These are phyloP conservation scores for Argyresthia albistria DNA, from an alignment of 2,888 invertebrate genomes.

Conservation along the genomic window DNA sequence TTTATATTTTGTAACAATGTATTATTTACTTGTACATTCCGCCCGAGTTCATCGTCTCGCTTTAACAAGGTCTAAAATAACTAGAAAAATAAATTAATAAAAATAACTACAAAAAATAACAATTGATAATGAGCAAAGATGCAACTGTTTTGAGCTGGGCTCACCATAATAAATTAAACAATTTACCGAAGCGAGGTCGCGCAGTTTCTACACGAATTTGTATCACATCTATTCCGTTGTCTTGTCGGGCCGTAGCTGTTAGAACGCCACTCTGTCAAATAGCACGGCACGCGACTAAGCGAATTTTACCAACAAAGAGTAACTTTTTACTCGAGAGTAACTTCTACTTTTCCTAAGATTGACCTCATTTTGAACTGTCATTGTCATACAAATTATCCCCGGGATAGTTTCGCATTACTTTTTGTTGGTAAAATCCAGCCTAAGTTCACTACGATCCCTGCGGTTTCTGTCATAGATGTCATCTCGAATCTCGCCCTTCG, in stretches of 20 bases:
- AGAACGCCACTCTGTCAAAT: too few relatives aligned
- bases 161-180: slow-evolving; percentile 37
- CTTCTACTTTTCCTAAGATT: too few relatives aligned
- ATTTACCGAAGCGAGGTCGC: slow-evolving; percentile 56
- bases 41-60: background rate
- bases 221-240: slow-evolving; percentile 37
- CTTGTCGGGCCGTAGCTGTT: too few relatives aligned
- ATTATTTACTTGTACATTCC: background rate
- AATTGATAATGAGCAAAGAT: slow-evolving; percentile 49
- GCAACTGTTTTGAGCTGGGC: slow-evolving; percentile 58
- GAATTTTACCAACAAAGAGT: too few relatives aligned
- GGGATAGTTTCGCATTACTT: too few relatives aligned
- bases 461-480: slow-evolving; percentile 14
- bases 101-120: slow-evolving; percentile 35
- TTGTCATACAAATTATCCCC: too few relatives aligned
- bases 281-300: too few relatives aligned
- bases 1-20: slow-evolving; percentile 11
- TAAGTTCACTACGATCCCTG: too few relatives aligned
- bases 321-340: too few relatives aligned
- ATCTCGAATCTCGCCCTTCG: slow-evolving; percentile 27
- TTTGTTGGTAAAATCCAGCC: too few relatives aligned
- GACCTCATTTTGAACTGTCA: too few relatives aligned
- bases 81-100: slow-evolving; percentile 39
- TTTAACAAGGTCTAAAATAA: slow-evolving; percentile 25
- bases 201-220: slow-evolving; percentile 60